Evolutionary conservation across 2,797 vertebrate species (phyloP).

Genomic region (Onychomys arenicola): DNA sequence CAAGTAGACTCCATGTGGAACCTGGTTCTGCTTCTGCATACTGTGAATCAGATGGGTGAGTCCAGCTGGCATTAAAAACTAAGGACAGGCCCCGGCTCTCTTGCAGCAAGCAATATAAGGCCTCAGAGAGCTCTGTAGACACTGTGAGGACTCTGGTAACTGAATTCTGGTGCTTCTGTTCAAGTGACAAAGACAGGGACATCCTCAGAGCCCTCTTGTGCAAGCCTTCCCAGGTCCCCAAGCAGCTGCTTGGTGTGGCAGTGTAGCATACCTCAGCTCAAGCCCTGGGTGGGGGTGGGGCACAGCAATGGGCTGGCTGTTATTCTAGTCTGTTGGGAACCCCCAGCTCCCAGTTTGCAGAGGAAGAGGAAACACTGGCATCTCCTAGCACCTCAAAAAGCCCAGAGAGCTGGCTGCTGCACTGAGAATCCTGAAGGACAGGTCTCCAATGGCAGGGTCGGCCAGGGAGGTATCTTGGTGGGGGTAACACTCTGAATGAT

Average conservation of each 20-base stretch:
- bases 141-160: rapidly evolving
- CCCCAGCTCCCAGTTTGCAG: too few species aligned
- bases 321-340: background rate
- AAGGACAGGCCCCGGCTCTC: background rate
- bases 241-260: background rate
- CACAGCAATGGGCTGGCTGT: background rate
- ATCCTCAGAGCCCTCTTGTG: background rate
- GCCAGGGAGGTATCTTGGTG: background rate
- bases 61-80: background rate
- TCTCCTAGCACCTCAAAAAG: background rate
- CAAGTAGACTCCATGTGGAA: background rate
- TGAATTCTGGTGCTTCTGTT: rapidly evolving
- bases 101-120: background rate
- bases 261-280: background rate
- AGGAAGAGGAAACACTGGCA: background rate
- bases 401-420: rapidly evolving
- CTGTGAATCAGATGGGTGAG: rapidly evolving
- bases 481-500: too few species aligned
- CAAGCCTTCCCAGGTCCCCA: too few species aligned
- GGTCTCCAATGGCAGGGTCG: background rate
- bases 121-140: background rate
- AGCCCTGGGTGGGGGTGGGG: background rate
- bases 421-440: rapidly evolving
- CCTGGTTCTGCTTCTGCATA: rapidly evolving
- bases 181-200: rapidly evolving